Base-by-base conservation (phyloP, 2,797 vertebrate species). In the Gymnothorax reevesii region DNA sequence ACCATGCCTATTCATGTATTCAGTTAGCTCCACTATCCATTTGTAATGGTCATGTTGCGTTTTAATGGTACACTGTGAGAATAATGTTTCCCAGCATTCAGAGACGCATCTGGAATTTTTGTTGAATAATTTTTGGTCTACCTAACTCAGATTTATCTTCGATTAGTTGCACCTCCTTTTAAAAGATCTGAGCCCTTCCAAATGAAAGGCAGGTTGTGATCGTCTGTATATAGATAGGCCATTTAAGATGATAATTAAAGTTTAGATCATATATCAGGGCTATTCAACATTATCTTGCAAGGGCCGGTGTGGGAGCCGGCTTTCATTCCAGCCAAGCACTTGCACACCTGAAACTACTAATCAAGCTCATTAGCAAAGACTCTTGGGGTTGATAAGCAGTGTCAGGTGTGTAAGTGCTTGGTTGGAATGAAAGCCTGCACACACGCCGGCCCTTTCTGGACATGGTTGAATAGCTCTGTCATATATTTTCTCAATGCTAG, bases 1-100 rank as follows among this genome's bases (percentile, higher is more conserved):
- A 89, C 92, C 92, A 86, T 86, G 71, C 49, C 90, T 87, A 20
- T 1, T 17, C 66, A 69, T 33, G 90, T 87, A 20, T 1, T 17
- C 66, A 69, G 15, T 22, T 62, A 20, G 59, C 75, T 49, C 42
- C 85, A 25, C 75, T 12, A 7, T 7, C 75, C 8, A 15, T 15
- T 6, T 9, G 7, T 27, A 27, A 33, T 8, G 3, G 17, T 62
- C 33, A 49, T 75, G 27, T 60, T 25, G 4, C 7, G 7, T 60
- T 6, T 2, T 27, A 33, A 33, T 73, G 13, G 42, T 69, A 9
- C 64, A 25, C 64, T 12, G 69, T 6, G 25, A 33, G 9, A 42
- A 42, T 42, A 42, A 42, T 42, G 33, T 42, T 42, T 42, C 33
- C 33, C 33, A 42, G 33, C 33, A 42, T 42, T 2, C 1, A 42